Conservation (phyloP, 30 jellyfish, hydroid and myxozoan genomes). For the Aurelia aurita region DNA sequence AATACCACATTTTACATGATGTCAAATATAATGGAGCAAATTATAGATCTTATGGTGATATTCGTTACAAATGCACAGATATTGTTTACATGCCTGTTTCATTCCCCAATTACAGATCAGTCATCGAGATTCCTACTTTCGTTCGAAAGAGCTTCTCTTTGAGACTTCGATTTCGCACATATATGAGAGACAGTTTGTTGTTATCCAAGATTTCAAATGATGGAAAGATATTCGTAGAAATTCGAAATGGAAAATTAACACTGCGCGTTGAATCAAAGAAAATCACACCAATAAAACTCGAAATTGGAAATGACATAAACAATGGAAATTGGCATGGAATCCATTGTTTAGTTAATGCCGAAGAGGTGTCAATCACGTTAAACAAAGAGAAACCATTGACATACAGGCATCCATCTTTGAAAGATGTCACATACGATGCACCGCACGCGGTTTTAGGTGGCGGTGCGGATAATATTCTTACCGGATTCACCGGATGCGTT, state of each 20-base stretch:
- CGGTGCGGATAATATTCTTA: conserved; percentile 87
- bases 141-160: conserved; percentile 75
- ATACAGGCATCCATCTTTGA: conserved; percentile 50
- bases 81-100: conserved; percentile 81
- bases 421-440: conserved; percentile 55
- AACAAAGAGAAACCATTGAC: conserved; percentile 49
- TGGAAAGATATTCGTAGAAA: conserved; percentile 73
- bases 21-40: conserved; percentile 77
- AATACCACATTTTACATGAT: conserved; percentile 67
- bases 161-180: conserved; percentile 78
- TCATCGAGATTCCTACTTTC: conserved; percentile 73
- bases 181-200: conserved; percentile 71
- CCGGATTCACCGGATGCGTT: conserved; percentile 94
- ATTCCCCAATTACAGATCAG: conserved; percentile 78
- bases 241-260: conserved; percentile 66
- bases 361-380: conserved; percentile 38
- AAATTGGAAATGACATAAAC: conserved; percentile 63
- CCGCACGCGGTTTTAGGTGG: conserved; percentile 89
- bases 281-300: conserved; percentile 70
- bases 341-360: conserved; percentile 62
- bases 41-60: conserved; percentile 75
- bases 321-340: conserved; percentile 98
- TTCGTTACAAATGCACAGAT: conserved; percentile 71
- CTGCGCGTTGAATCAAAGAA: conserved; percentile 73
- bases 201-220: conserved; percentile 78